Conservation (phyloP, 92 coral and sea anemone genomes). For the Desmophyllum pertusum region DNA sequence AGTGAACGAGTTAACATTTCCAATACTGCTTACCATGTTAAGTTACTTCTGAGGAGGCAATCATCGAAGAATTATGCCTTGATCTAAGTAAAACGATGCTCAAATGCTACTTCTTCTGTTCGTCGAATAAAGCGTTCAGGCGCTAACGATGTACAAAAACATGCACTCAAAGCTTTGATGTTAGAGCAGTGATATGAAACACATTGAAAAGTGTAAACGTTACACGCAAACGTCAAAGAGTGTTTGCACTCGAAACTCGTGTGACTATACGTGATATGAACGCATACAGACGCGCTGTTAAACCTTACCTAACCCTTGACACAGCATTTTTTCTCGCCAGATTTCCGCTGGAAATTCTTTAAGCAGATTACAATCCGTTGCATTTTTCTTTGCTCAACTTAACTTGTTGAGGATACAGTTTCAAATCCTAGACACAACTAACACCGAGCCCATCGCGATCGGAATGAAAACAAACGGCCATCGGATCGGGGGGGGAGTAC, state of each 20-base stretch:
- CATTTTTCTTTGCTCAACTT: conserved; percentile 17
- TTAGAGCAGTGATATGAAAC: not conserved
- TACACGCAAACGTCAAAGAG: not conserved
- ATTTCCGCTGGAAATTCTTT: conserved; percentile 5
- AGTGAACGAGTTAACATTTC: too few relatives aligned
- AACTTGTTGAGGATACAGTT: not conserved
- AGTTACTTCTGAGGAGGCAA: not conserved
- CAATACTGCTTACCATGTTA: conserved; percentile 23
- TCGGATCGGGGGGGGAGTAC: too few relatives aligned
- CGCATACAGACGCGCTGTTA: not conserved
- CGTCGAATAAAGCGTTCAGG: not conserved
- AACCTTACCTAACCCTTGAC: conserved; percentile 17
- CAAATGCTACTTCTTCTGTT: conserved; percentile 7
- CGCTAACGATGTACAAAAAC: not conserved
- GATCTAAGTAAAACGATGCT: conserved; percentile 5
- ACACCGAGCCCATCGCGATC: not conserved
- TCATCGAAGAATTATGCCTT: conserved; percentile 15
- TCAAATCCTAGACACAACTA: not conserved
- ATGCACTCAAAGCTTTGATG: not conserved
- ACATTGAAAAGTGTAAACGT: not conserved
- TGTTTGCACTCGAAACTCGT: not conserved
- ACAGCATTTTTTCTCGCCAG: not conserved
- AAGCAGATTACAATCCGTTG: conserved; percentile 16
- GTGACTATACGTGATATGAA: not conserved
- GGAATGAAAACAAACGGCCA: not conserved